phyloP scores from a whole-genome alignment of 2,113 vertebrate genomes.

The Apodemus sylvaticus region DNA sequence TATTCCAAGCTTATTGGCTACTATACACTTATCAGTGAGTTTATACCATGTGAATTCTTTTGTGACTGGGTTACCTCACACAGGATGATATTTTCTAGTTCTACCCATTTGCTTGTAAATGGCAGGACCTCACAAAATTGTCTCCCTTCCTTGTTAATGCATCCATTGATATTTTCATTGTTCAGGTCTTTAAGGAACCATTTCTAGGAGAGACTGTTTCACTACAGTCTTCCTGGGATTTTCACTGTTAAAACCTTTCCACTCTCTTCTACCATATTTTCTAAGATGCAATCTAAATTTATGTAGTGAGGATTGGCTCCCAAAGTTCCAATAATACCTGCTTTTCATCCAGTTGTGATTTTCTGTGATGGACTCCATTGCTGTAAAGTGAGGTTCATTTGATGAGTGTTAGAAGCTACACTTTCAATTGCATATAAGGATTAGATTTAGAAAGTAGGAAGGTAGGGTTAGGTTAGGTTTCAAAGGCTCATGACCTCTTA shows the following conservation, averaged over 20 bases:
- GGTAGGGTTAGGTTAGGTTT: background rate
- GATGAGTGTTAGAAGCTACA: background rate
- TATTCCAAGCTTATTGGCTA: no score
- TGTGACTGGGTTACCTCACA: no score
- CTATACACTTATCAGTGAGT: no score
- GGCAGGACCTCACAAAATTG: background rate
- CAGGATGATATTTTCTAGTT: no score
- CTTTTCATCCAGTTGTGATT: background rate
- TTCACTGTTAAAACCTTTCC: background rate
- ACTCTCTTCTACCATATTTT: background rate
- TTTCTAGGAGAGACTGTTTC: background rate
- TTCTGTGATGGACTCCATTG: background rate
- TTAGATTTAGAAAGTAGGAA: background rate
- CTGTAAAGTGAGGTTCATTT: background rate
- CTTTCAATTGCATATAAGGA: background rate
- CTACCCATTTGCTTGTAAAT: background rate
- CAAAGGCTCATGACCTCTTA: background rate
- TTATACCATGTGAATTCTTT: no score
- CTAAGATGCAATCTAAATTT: background rate
- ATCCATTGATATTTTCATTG: background rate
- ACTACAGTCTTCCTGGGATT: background rate
- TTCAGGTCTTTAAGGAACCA: background rate
- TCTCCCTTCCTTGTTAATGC: background rate
- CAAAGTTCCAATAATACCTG: background rate
- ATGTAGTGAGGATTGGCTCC: background rate